Base-by-base conservation (phyloP, 2,113 vertebrate genomes). In the Lasiurus cinereus region DNA sequence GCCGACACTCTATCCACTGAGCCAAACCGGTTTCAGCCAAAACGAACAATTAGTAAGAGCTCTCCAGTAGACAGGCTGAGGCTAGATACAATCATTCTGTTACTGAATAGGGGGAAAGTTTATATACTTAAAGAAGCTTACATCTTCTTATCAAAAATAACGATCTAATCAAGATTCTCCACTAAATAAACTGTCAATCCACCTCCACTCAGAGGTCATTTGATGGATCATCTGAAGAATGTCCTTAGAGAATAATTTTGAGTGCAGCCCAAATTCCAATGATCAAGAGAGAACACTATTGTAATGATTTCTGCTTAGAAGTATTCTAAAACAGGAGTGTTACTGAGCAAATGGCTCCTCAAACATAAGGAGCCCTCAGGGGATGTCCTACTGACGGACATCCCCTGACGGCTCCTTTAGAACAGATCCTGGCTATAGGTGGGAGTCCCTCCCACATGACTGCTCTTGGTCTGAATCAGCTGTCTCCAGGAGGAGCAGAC, bases 301-400 rank as follows among this genome's bases (percentile, higher is more conserved):
- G 24, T 56, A 56, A 77, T 83, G 9, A 82, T 70, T 78, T 87
- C 36, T 78, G 29, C 24, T 87, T 36, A 64, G 56, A 91, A 94
- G 86, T 86, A 74, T 39, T 90, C 21, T 5, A 33, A 39, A 88
- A 73, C 31, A 56, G 33, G 64, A 62, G 29, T n/a, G 29, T n/a
- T 13, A 48, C 19, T 85, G 46, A n/a, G 74, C 46, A 50, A 77
- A 77, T 77, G 46, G 7, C 11, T 48, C 33, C 84, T 19, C 15
- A 1, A 27, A 46, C 21, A 29, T 4, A 33, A 31, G 39, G 39
- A 39, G 39, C 39, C 39, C 39, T 39, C 39, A 39, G 39, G 39
- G 39, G 39, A 39, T 39, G 39, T 39, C 39, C 39, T n/a, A n/a
- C n/a, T n/a, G n/a, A n/a, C n/a, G 74, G 69, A 39, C 39, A 39